Evolutionary conservation across 2,888 invertebrate genomes (phyloP), one percentile per base, ranked within the genome.

Genomic region (Entomobrya multifasciata): DNA sequence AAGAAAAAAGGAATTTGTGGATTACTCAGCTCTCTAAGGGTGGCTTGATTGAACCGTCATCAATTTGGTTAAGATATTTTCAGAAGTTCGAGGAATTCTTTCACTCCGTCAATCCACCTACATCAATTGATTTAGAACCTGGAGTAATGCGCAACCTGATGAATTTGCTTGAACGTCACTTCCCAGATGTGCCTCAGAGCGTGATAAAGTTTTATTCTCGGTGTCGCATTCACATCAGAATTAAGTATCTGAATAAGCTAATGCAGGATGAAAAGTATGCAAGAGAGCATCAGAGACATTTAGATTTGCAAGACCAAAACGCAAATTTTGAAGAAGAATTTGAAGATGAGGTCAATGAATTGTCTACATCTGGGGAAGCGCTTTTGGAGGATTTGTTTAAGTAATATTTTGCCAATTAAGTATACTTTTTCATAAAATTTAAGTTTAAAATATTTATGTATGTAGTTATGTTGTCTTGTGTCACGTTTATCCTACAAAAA

Each of bases 71-170:
- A 3, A 15, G 10, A 1, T 13, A 20, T 6, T 74, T 49, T n/a
- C 10, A 8, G 5, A 25, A 49, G 74, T 74, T 74, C 22, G 52
- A 74, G 22, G 49, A 49, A 25, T 25, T 41, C n/a, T 74, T 74
- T 22, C 41, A n/a, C 6, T 2, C 10, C 1, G 5, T 74, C 8
- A 49, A 74, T 52, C 25, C 27, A 4, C 3, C 11, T 15, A 4
- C 1, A 2, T 10, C n/a, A 15, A 30, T 30, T 20, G 41, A 74
- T 27, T 15, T 4, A 20, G 27, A 5, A 25, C 49, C 47, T n/a
- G 1, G 25, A 10, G 15, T 52, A 4, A 25, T 22, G 1, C 10
- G 17, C 5, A 74, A 49, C 8, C 74, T 74, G 1, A n/a, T 1
- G 6, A 6, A 10, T 4, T 13, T 27, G 3, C 17, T 74, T 1